phyloP scores from a whole-genome alignment of 2,113 vertebrate genomes.

The Ia io region DNA sequence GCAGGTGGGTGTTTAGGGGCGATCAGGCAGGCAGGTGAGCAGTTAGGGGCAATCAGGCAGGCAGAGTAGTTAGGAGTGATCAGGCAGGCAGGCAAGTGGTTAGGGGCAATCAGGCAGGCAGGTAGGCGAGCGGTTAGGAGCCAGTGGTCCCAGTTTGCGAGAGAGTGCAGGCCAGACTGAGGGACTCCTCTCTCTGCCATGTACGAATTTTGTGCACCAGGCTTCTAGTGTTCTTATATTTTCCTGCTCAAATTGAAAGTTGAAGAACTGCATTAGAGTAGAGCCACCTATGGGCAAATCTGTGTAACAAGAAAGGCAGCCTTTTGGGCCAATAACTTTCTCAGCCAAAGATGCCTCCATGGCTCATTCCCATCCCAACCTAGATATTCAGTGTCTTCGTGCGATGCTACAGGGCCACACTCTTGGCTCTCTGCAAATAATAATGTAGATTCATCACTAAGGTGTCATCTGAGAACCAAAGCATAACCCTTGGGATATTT shows the following conservation, averaged over 20 bases:
- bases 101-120: no score
- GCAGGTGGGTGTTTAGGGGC: no score
- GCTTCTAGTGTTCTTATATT: not conserved
- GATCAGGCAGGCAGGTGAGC: no score
- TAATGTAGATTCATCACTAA: not conserved
- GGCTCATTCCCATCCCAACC: not conserved
- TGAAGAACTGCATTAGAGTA: not conserved
- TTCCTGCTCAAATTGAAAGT: not conserved
- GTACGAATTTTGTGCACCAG: no score
- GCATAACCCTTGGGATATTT: not conserved
- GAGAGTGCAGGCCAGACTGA: no score
- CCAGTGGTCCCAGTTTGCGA: no score
- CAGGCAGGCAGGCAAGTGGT: no score
- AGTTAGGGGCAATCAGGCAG: no score
- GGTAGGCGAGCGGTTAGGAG: no score
- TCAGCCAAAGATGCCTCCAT: not conserved
- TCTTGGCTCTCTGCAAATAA: not conserved
- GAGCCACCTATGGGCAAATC: not conserved
- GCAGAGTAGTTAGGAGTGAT: no score
- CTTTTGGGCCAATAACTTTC: not conserved
- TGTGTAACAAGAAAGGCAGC: not conserved
- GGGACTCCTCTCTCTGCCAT: no score
- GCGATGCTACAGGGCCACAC: accelerated
- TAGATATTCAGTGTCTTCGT: not conserved
- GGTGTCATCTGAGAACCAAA: not conserved